phyloP scores from a whole-genome alignment of 2,888 invertebrate genomes.

The Eucera pruinosa region DNA sequence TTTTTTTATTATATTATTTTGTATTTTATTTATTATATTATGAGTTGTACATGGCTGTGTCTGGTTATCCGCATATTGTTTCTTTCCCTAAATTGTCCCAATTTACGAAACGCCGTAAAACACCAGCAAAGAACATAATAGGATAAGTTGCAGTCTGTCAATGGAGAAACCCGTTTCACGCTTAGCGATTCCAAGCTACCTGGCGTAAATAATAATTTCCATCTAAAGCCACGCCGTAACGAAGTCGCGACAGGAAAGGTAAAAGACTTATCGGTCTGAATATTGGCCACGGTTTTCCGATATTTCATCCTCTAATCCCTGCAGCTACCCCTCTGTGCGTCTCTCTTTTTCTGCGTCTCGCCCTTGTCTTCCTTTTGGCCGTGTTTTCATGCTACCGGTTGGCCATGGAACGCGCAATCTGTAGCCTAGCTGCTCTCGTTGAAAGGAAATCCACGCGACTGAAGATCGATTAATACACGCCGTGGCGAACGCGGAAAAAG shows the following conservation, averaged over 20 bases:
- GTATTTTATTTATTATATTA: too few relatives aligned
- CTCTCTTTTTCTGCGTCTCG: background rate
- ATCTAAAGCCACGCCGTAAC: constrained; percentile 19
- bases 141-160: background rate
- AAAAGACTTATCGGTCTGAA: constrained; percentile 69
- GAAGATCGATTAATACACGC: constrained; percentile 32
- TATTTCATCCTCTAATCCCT: constrained; percentile 62
- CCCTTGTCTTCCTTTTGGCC: background rate
- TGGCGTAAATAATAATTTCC: constrained; percentile 12
- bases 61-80: too few relatives aligned
- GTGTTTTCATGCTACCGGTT: background rate
- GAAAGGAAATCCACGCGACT: constrained; percentile 32
- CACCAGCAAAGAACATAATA: too few relatives aligned
- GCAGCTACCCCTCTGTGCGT: background rate
- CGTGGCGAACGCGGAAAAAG: background rate
- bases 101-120: too few relatives aligned
- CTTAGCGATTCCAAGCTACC: background rate
- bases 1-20: too few relatives aligned
- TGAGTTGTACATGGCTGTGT: too few relatives aligned
- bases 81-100: too few relatives aligned
- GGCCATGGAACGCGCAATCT: constrained; percentile 21
- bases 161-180: background rate
- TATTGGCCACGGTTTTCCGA: constrained; percentile 71
- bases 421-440: constrained; percentile 2
- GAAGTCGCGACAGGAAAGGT: constrained; percentile 24